phyloP scores from a whole-genome alignment of 1,140 invertebrate species.

The Tetramorium alpestre region DNA sequence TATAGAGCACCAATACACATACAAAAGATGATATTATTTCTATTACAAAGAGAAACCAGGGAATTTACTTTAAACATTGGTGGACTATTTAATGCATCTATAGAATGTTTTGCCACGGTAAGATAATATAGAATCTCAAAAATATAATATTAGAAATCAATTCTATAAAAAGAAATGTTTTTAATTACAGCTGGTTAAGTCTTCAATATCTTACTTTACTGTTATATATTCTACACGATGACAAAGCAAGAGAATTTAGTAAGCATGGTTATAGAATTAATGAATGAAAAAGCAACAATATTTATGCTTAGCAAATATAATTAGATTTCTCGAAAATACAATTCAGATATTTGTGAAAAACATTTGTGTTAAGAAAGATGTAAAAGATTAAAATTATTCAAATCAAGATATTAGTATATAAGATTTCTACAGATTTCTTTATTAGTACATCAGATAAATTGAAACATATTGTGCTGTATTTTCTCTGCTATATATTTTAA shows the following conservation, averaged over 20 bases:
- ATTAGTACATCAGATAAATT: too few species aligned
- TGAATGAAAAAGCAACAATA: neutral
- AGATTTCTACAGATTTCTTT: too few species aligned
- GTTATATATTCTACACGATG: neutral
- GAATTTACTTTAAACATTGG: neutral
- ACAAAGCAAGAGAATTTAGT: neutral
- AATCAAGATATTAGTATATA: neutral
- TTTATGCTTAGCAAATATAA: neutral
- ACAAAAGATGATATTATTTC: neutral
- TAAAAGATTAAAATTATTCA: neutral
- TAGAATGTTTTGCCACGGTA: neutral
- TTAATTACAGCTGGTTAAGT: neutral
- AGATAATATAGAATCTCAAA: neutral
- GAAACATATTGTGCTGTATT: too few species aligned
- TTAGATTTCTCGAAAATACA: neutral
- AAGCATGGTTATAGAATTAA: neutral
- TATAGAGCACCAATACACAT: neutral
- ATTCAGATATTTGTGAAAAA: neutral
- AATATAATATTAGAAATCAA: neutral
- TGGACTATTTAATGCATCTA: neutral
- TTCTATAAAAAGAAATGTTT: neutral
- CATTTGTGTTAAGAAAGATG: neutral
- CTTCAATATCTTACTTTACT: conserved; percentile 28
- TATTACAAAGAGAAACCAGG: neutral
- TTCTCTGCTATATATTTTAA: too few species aligned